Evolutionary conservation across 1,140 invertebrate species (phyloP), one percentile per base, ranked within the genome.

Genomic region (Nixonia krombeini): DNA sequence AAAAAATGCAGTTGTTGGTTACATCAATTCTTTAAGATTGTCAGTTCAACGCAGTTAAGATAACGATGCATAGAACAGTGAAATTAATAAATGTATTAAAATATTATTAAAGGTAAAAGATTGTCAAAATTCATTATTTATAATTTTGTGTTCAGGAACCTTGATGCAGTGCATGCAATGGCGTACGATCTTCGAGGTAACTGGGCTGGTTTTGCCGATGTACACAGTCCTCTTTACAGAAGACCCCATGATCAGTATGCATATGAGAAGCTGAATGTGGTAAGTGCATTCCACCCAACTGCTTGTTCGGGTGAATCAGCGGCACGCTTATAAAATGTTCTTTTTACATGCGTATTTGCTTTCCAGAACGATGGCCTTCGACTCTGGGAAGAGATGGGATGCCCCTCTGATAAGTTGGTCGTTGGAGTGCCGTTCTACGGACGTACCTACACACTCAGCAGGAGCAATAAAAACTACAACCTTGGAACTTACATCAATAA

Each of bases 151-250:
- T 40, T 4, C 64, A 92, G 91, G 70, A 79, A 88, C 18, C 55
- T 94, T 10, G 93, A 95, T 76, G 93, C 92, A 2, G 90, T 96
- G 42, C 94, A 96, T 74, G 92, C 93, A 7, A 96, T 96, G 94
- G 88, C 94, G 0, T 97, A 97, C 76, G 95, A 97, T 85, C 86
- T 97, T 10, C 87, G 95, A 63, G 96, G 96, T 16, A 95, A 95
- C 71, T 97, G 95, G 95, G 94, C 93, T 4, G 93, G 93, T 28
- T 93, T 94, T 69, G 94, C 95, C 0, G 94, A 95, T 74, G 90
- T 92, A 0, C 94, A 96, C 74, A 94, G 93, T 72, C 92, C 94
- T 2, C 85, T 96, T 0, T 95, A 94, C 73, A 92, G 90, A 75
- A 83, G 94, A 52, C 92, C 93, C 0, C 91, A 93, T 66, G 94